Conservation (phyloP, 2,888 invertebrate species). For the Lasioglossum vierecki region DNA sequence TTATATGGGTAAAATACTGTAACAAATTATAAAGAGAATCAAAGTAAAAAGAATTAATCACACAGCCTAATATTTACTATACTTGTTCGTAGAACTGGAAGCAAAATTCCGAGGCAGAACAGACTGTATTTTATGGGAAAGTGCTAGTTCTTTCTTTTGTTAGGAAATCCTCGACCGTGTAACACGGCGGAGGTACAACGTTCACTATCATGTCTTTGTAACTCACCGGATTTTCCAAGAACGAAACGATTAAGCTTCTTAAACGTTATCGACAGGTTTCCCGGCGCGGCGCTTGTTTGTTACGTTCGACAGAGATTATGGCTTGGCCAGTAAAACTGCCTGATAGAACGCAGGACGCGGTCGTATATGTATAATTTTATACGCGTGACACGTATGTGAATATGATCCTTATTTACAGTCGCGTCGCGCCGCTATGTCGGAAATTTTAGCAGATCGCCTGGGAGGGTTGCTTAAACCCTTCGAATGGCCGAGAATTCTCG, state of each 20-base stretch:
- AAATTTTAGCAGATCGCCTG: conserved; percentile 51
- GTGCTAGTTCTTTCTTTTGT: neutral
- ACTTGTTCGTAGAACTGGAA: neutral
- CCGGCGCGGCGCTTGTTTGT: conserved; percentile 13
- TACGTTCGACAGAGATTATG: conserved; percentile 31
- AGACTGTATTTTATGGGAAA: neutral
- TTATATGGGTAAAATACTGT: too few species aligned
- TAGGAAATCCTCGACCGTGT: neutral
- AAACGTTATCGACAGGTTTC: conserved; percentile 26
- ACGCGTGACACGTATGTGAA: conserved; percentile 31
- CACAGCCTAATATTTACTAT: neutral
- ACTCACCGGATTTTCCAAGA: conserved; percentile 10
- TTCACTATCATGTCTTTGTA: neutral
- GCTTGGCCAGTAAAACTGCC: conserved; percentile 37
- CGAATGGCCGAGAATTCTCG: conserved; percentile 59
- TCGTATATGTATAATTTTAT: conserved; percentile 46
- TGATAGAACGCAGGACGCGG: conserved; percentile 1
- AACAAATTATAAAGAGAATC: neutral
- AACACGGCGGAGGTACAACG: neutral
- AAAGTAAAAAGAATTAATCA: neutral
- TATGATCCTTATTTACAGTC: conserved; percentile 59
- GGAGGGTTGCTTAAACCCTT: conserved; percentile 41
- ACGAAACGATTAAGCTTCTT: conserved; percentile 37
- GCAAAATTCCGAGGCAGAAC: neutral
- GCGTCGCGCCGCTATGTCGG: conserved; percentile 32